Evolutionary conservation across 2,113 vertebrate species (phyloP).

Genomic region (Spilogale gracilis): DNA sequence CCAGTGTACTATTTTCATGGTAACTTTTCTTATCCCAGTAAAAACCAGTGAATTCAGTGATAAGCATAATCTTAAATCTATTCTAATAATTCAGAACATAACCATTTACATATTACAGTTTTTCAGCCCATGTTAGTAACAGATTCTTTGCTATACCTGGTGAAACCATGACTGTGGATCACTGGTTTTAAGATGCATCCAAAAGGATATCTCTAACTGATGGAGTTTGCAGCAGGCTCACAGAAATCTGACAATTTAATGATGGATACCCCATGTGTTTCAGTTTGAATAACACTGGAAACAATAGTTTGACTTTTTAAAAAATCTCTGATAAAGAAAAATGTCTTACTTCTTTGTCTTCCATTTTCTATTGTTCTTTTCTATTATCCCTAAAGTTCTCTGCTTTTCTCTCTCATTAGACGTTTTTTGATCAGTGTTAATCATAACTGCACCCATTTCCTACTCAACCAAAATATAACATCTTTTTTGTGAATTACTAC

Average conservation of each 20-base stretch:
- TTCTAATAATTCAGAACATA: neutral
- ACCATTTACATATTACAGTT: neutral
- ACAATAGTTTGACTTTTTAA: neutral
- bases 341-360: neutral
- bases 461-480: neutral
- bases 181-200: neutral
- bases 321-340: slow-evolving; percentile 5
- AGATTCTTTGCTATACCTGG: neutral
- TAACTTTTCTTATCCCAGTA: neutral
- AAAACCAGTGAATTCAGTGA: neutral
- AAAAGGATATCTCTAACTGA: neutral
- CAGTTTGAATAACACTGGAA: neutral
- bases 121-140: neutral
- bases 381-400: neutral
- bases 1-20: neutral
- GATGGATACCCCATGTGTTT: neutral
- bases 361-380: neutral
- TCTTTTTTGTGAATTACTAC: neutral
- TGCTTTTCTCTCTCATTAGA: neutral
- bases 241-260: neutral
- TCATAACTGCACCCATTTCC: neutral
- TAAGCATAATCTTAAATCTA: neutral
- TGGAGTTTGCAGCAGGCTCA: neutral
- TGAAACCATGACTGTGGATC: neutral
- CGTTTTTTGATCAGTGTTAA: neutral